A percentile compares a stretch with the other conserved stretches of the same genome.
phyloP scores from a whole-genome alignment of 2,888 invertebrate species.

The Rotaria macrura region DNA sequence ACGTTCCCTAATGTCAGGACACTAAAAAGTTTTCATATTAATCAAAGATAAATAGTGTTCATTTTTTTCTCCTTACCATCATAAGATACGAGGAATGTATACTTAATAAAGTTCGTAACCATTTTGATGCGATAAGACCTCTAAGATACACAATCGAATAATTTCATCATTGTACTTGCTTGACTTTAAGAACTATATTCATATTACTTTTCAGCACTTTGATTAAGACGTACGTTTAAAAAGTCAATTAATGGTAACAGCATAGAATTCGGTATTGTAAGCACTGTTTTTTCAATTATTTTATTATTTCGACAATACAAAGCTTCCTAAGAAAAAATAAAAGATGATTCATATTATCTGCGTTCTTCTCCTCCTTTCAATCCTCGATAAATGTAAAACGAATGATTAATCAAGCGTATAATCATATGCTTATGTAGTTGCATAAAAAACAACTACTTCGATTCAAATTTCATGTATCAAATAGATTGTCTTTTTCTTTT shows the following conservation, averaged over 20 bases:
- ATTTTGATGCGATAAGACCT: constrained; percentile 43
- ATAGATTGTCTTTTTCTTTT: not conserved
- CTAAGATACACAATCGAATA: not conserved
- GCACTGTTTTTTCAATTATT: constrained; percentile 64
- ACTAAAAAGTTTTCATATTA: not conserved
- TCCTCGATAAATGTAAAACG: not conserved
- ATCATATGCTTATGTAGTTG: not conserved
- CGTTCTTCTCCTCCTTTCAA: not conserved
- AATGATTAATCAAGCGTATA: not conserved
- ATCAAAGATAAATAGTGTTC: not conserved
- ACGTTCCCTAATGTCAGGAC: not conserved
- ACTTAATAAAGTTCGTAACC: constrained; percentile 55
- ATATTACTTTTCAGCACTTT: constrained; percentile 41
- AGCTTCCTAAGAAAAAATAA: constrained; percentile 54
- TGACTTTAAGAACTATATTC: too few relatives aligned
- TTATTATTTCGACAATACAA: constrained; percentile 59
- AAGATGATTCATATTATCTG: not conserved
- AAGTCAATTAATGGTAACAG: constrained; percentile 66
- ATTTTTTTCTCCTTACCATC: not conserved
- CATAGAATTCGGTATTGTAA: constrained; percentile 64
- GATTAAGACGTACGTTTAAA: constrained; percentile 53
- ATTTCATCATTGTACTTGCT: too few relatives aligned
- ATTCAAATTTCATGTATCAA: not conserved
- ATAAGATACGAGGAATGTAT: not conserved
- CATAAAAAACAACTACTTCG: not conserved